These are phyloP conservation scores for Catalaphyllia jardinei DNA, from an alignment of 64 coral and sea anemone species.

Conservation along the genomic window DNA sequence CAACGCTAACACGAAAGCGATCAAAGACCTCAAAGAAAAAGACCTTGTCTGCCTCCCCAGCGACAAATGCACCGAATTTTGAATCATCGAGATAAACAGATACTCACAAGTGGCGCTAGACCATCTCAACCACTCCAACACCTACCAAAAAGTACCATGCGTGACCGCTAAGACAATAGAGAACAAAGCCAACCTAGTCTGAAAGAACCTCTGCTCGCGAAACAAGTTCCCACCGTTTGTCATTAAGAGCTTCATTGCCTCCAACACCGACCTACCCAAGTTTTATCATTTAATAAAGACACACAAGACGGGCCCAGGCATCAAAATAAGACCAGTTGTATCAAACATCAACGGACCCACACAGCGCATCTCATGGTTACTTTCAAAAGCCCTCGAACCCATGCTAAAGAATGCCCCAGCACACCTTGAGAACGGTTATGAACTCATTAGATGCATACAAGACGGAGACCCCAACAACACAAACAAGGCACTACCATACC, in stretches of 20 bases:
- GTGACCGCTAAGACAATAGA: constrained; percentile 25
- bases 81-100: too few species aligned
- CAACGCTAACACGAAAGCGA: too few species aligned
- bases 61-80: too few species aligned
- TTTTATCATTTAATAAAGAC: too few species aligned
- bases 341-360: constrained; percentile 61
- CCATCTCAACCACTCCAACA: too few species aligned
- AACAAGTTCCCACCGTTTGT: constrained; percentile 19
- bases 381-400: constrained; percentile 43
- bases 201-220: constrained; percentile 24
- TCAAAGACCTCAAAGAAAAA: too few species aligned
- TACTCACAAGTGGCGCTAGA: too few species aligned
- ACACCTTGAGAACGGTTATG: constrained; percentile 44
- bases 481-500: constrained; percentile 20
- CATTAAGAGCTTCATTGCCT: constrained; percentile 30
- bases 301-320: constrained; percentile 32
- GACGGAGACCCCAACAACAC: constrained; percentile 15
- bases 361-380: constrained; percentile 38
- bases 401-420: constrained; percentile 36
- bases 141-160: constrained; percentile 11
- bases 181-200: constrained; percentile 45
- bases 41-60: too few species aligned
- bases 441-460: constrained; percentile 55
- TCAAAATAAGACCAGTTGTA: constrained; percentile 58
- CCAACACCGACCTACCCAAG: constrained; percentile 40